These are phyloP conservation scores for Poecilia picta DNA, from an alignment of 2,797 vertebrate species.

Conservation along the genomic window DNA sequence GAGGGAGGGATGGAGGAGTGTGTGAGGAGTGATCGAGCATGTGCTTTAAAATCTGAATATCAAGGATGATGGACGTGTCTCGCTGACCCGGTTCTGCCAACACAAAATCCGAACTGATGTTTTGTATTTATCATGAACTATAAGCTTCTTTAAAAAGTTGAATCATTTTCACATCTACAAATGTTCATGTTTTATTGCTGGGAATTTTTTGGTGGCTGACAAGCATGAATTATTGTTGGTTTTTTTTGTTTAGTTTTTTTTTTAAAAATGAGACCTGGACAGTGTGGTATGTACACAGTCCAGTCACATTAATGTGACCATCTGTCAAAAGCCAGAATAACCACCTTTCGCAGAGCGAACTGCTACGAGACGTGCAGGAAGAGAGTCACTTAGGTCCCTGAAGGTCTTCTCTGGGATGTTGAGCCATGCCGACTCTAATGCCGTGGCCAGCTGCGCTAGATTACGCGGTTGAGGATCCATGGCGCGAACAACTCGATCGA, in stretches of 20 bases:
- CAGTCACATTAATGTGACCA: too few species aligned
- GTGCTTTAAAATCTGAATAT: constrained; percentile 66
- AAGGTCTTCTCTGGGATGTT: too few species aligned
- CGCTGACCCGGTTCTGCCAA: constrained; percentile 39
- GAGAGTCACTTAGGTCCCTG: too few species aligned
- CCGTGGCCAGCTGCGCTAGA: too few species aligned
- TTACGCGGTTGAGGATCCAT: too few species aligned
- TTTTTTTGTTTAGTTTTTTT: neutral
- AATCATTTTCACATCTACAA: neutral
- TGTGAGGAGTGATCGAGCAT: constrained; percentile 61
- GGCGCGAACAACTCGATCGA: too few species aligned
- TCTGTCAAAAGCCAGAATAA: too few species aligned
- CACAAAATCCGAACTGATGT: constrained; percentile 38
- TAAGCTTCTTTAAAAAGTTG: neutral
- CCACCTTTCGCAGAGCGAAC: too few species aligned
- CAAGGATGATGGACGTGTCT: constrained; percentile 45
- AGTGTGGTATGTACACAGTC: neutral
- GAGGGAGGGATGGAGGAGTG: constrained; percentile 61
- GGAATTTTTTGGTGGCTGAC: neutral
- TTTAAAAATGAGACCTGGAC: neutral
- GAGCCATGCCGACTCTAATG: too few species aligned
- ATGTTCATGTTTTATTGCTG: neutral
- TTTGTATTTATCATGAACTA: constrained; percentile 30
- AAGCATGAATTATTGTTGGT: neutral
- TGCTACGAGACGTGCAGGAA: too few species aligned